Evolutionary conservation across 2,888 invertebrate species (phyloP).

Genomic region (Agonopterix subpropinquella): DNA sequence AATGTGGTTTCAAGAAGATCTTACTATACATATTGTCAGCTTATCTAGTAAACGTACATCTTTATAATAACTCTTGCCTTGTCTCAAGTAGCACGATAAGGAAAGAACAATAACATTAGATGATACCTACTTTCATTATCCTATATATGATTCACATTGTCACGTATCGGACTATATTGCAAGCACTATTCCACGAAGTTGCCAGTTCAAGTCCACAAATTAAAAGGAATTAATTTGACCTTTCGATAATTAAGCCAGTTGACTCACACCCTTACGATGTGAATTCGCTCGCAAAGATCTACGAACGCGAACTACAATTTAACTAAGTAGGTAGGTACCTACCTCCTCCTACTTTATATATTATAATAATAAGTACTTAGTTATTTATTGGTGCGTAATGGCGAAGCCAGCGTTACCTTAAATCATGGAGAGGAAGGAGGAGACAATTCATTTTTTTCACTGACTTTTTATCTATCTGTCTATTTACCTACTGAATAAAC

Average conservation of each 20-base stretch:
- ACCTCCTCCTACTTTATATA: too few species aligned
- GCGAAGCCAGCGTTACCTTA: too few species aligned
- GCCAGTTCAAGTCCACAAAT: constrained; percentile 36
- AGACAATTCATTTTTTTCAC: too few species aligned
- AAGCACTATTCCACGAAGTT: constrained; percentile 10
- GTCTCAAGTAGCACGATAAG: not conserved
- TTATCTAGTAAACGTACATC: not conserved
- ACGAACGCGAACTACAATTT: too few species aligned
- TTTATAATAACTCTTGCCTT: not conserved
- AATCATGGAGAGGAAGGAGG: too few species aligned
- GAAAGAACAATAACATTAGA: not conserved
- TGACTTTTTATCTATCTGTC: too few species aligned
- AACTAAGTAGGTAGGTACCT: too few species aligned
- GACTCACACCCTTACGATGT: constrained; percentile 10
- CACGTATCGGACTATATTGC: not conserved
- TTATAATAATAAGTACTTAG: too few species aligned
- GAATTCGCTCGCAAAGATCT: not conserved
- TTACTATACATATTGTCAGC: too few species aligned
- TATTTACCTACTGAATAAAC: too few species aligned
- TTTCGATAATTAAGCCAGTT: constrained; percentile 48
- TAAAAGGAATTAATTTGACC: constrained; percentile 69
- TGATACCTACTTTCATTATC: not conserved
- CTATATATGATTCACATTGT: constrained; percentile 3
- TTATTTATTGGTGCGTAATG: too few species aligned
- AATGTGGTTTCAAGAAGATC: too few species aligned